Evolutionary conservation across 2,888 invertebrate species (phyloP), one percentile per base, ranked within the genome.

Genomic region (Microlaimidae sp.): DNA sequence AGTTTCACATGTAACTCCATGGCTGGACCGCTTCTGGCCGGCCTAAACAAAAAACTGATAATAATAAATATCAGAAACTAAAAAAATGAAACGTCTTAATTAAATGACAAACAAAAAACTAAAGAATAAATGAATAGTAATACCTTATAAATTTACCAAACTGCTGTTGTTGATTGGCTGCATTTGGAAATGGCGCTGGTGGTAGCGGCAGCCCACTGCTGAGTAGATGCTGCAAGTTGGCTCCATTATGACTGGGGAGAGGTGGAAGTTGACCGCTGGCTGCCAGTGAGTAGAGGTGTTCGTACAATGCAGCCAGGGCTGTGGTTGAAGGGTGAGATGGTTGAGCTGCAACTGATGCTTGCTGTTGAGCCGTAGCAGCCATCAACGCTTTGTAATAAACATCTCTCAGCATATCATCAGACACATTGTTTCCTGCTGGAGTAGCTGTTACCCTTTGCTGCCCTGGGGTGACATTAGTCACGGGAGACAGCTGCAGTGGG

Each of bases 1-100:
- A 85, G 74, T 1, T 80, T 77, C 7, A 78, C 74, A 70, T 83
- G 82, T 1, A 84, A 75, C 29, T 82, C 79, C 60, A 70, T 69
- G 3, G 70, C 67, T 49, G 72, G 71, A 7, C 71, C 71, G 62
- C 67, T 70, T 46, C 71, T 63, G 53, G 69, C 68, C 49, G 19
- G 61, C 58, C 27, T 38, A 46, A 43, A 23, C 21, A 46, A 43
- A 43, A 28, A 26, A 43, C 49, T n/a, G n/a, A n/a, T n/a, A n/a
- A n/a, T n/a, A n/a, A n/a, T n/a, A n/a, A n/a, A n/a, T n/a, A n/a
- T n/a, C n/a, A n/a, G n/a, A n/a, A n/a, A n/a, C n/a, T n/a, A n/a
- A n/a, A n/a, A n/a, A n/a, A n/a, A n/a, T n/a, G n/a, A n/a, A n/a
- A n/a, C n/a, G n/a, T n/a, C n/a, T n/a, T n/a, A n/a, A n/a, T n/a